Evolutionary conservation across 2,888 invertebrate genomes (phyloP).

Genomic region (Pandemis cinnamomeana): DNA sequence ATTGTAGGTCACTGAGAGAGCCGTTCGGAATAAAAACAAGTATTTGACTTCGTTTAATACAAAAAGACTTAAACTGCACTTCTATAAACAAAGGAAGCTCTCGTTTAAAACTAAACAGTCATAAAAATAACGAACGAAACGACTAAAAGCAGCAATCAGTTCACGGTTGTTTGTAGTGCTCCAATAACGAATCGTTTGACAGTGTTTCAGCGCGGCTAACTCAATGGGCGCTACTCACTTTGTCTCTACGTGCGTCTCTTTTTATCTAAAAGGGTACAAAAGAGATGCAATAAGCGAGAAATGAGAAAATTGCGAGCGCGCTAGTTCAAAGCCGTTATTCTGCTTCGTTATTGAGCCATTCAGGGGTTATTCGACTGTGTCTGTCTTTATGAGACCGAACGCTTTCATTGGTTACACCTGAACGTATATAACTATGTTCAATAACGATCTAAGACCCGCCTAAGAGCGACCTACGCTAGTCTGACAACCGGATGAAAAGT

Average conservation of each 20-base stretch:
- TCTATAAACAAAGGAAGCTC: background rate
- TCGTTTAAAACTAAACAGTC: background rate
- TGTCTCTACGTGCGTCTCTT: background rate
- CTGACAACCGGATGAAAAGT: no score
- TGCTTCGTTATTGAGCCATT: constrained; percentile 12
- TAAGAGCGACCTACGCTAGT: no score
- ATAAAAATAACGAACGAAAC: background rate
- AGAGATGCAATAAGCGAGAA: background rate
- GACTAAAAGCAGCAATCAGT: constrained; percentile 1
- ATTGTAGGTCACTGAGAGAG: no score
- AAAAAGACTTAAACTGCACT: background rate
- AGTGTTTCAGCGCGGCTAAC: background rate
- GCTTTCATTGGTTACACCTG: constrained; percentile 4
- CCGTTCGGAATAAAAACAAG: no score
- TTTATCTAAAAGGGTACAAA: background rate
- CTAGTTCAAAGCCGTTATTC: background rate
- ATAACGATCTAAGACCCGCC: background rate
- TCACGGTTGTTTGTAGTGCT: background rate
- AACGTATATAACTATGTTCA: background rate
- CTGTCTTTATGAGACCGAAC: background rate
- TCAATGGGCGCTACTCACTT: background rate
- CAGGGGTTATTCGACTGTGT: constrained; percentile 6
- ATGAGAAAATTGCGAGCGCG: background rate
- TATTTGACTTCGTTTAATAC: no score
- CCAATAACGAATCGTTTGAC: background rate